Percentiles rank a stretch among this genome's conserved stretches.
These are phyloP conservation scores for Periplaneta americana DNA, from an alignment of 1,140 invertebrate genomes.

Conservation along the genomic window DNA sequence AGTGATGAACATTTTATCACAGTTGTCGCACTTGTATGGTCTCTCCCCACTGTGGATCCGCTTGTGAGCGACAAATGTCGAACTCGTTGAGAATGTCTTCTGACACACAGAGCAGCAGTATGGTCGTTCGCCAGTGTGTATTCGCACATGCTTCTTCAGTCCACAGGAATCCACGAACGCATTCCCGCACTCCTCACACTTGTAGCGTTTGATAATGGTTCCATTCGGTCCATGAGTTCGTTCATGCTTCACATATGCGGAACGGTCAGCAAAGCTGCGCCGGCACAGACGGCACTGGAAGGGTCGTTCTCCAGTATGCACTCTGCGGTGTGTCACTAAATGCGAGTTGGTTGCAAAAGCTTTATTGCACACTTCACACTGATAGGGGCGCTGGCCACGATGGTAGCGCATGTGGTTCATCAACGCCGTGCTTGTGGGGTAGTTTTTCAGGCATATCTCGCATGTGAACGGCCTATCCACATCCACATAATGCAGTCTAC, in stretches of 20 bases:
- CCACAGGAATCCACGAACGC: conserved; percentile 13
- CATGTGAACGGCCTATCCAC: background rate
- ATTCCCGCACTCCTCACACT: conserved; percentile 14
- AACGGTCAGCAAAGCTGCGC: conserved; percentile 17
- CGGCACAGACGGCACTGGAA: conserved; percentile 16
- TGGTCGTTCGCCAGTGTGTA: conserved; percentile 29
- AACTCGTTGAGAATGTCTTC: conserved; percentile 32
- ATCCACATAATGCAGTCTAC: conserved; percentile 1
- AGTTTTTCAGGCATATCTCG: conserved; percentile 12
- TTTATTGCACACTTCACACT: conserved; percentile 23
- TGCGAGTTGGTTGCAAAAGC: conserved; percentile 24
- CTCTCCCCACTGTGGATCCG: conserved; percentile 22
- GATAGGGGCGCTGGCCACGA: conserved; percentile 7
- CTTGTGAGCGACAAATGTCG: conserved; percentile 6
- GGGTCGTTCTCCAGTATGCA: conserved; percentile 24
- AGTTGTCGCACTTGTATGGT: conserved; percentile 27
- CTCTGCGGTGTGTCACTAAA: conserved; percentile 22
- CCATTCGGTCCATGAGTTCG: conserved; percentile 20
- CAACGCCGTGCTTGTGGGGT: background rate
- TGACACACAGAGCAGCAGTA: conserved; percentile 37
- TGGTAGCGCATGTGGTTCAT: conserved; percentile 8
- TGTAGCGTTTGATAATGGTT: conserved; percentile 15
- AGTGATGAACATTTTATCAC: conserved; percentile 25
- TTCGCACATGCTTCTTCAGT: conserved; percentile 15
- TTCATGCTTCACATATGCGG: conserved; percentile 21